Evolutionary conservation across 2,113 vertebrate species (phyloP).

Genomic region (Chascanopsetta lugubris): DNA sequence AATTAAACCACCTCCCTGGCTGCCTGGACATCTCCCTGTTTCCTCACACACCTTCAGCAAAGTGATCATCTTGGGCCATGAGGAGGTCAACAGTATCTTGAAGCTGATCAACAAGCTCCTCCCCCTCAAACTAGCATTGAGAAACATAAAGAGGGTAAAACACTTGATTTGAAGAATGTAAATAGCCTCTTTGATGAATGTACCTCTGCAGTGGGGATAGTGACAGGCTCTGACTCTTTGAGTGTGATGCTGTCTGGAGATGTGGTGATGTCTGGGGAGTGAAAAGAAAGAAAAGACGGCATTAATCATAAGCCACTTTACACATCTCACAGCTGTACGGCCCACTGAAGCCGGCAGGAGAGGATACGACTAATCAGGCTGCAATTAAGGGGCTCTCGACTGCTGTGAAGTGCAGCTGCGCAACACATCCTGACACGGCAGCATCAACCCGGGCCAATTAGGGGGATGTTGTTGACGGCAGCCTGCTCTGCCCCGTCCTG

Average conservation of each 20-base stretch:
- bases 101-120: conserved; percentile 76
- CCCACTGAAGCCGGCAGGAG: neutral
- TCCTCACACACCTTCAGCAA: conserved; percentile 69
- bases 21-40: conserved; percentile 8
- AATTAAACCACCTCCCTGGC: neutral
- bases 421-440: conserved; percentile 12
- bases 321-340: conserved; percentile 3
- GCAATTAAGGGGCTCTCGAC: conserved; percentile 16
- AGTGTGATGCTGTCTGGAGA: conserved; percentile 83
- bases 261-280: conserved; percentile 65
- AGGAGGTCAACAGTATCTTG: conserved; percentile 77
- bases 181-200: neutral
- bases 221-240: conserved; percentile 73
- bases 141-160: neutral
- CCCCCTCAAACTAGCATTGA: conserved; percentile 75
- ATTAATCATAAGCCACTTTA: conserved; percentile 2
- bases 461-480: conserved; percentile 21
- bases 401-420: conserved; percentile 3
- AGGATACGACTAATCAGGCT: conserved; percentile 43
- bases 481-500: conserved; percentile 15
- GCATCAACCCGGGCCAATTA: conserved; percentile 22
- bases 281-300: neutral
- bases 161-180: neutral
- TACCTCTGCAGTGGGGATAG: conserved; percentile 76
- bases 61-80: conserved; percentile 76